A percentile compares a stretch with the other conserved stretches of the same genome.
Conservation (phyloP, 2,113 vertebrate species). For the Xenus cinereus region DNA sequence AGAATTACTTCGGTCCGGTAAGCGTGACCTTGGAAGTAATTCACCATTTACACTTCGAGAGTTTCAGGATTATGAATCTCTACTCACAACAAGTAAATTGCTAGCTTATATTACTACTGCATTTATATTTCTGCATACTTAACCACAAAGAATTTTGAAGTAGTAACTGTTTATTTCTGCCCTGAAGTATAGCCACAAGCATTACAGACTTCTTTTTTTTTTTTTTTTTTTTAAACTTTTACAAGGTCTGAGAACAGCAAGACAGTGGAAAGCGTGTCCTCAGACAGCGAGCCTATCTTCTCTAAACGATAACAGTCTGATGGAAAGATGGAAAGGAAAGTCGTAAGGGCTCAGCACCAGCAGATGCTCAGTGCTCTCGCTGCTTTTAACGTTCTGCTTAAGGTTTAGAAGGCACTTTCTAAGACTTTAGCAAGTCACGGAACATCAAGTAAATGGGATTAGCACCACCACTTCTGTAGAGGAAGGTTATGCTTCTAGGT, state of each 20-base stretch:
- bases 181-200: not conserved
- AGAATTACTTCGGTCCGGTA: conserved; percentile 9
- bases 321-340: not conserved
- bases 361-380: not conserved
- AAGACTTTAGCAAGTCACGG: not conserved
- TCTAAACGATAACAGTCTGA: not conserved
- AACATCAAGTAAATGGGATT: not conserved
- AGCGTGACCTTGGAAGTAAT: conserved; percentile 37
- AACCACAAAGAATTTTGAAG: not conserved
- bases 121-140: not conserved
- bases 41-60: not conserved
- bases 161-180: not conserved
- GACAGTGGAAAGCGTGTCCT: not conserved
- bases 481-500: not conserved
- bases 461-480: not conserved
- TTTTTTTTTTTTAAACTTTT: not conserved
- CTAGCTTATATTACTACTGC: not conserved
- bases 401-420: not conserved
- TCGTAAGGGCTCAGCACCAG: not conserved
- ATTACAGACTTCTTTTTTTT: not conserved
- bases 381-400: not conserved
- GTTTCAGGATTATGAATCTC: not conserved
- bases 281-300: not conserved
- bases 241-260: not conserved
- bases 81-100: not conserved